Evolutionary conservation across 2,888 invertebrate species (phyloP).

Genomic region (Neoascia interrupta): DNA sequence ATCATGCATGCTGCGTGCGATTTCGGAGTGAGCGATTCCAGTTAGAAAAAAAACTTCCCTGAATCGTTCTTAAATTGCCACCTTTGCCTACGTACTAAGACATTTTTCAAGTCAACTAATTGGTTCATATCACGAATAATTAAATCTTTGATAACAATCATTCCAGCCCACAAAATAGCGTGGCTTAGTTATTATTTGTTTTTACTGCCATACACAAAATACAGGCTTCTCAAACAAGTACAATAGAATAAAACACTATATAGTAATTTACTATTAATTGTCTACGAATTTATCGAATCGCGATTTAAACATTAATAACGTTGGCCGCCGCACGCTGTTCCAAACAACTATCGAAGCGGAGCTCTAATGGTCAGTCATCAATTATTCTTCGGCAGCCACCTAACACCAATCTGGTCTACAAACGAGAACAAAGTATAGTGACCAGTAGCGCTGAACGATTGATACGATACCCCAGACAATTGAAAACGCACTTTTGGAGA

Average conservation of each 20-base stretch:
- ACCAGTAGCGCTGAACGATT: conserved; percentile 4
- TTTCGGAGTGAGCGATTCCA: no score
- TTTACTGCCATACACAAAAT: no score
- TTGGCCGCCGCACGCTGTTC: not conserved
- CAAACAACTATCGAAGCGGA: conserved; percentile 1
- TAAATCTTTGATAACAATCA: no score
- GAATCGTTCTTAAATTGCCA: no score
- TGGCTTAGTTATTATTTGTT: no score
- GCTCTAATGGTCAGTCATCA: conserved; percentile 27
- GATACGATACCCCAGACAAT: conserved; percentile 6
- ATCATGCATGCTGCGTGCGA: no score
- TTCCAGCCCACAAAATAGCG: no score
- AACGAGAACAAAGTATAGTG: conserved; percentile 14
- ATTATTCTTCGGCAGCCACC: conserved; percentile 23
- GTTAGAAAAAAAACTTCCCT: no score
- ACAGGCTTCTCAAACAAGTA: no score
- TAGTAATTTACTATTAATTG: conserved; percentile 45
- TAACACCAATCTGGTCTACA: not conserved
- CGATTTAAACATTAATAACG: conserved; percentile 25
- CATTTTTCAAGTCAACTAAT: no score
- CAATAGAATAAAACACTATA: not conserved
- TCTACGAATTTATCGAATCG: conserved; percentile 29
- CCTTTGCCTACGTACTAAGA: no score
- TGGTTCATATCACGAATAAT: no score
- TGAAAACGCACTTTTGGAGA: conserved; percentile 22